These are phyloP conservation scores for Theristicus caerulescens DNA, from an alignment of 2,113 vertebrate genomes.

Conservation along the genomic window DNA sequence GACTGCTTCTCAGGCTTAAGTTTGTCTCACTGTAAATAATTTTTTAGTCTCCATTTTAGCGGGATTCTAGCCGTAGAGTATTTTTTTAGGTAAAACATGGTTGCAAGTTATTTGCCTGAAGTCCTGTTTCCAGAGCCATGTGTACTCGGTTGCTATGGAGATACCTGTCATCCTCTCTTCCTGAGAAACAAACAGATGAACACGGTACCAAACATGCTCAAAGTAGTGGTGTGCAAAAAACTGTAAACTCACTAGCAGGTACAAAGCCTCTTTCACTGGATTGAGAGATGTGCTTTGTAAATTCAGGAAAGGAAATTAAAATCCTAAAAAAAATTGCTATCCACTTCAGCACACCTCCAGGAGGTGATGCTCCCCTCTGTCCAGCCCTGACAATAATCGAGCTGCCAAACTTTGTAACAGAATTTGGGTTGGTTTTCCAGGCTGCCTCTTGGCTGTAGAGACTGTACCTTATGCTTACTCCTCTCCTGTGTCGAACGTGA, in stretches of 20 bases:
- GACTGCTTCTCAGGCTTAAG: neutral
- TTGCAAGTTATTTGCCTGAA: neutral
- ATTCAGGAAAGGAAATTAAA: neutral
- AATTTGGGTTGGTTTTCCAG: neutral
- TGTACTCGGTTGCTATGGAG: neutral
- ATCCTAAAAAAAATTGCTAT: neutral
- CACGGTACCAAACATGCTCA: fast-evolving
- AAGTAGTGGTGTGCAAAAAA: neutral
- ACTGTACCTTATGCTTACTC: fast-evolving
- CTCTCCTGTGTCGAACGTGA: neutral
- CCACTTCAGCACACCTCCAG: neutral
- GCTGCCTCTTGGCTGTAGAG: neutral
- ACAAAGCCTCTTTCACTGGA: neutral
- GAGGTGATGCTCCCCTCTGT: neutral
- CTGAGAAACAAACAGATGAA: neutral
- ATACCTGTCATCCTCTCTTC: neutral
- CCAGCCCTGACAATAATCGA: neutral
- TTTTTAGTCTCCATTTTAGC: neutral
- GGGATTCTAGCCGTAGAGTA: neutral
- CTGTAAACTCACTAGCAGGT: neutral
- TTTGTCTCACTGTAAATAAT: neutral
- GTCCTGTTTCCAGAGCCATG: neutral
- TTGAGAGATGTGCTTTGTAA: neutral
- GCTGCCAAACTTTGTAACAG: neutral
- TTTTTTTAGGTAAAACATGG: neutral